Evolutionary conservation across 2,888 invertebrate genomes (phyloP), one percentile per base, ranked within the genome.

Genomic region (Taphrorychus bicolor): DNA sequence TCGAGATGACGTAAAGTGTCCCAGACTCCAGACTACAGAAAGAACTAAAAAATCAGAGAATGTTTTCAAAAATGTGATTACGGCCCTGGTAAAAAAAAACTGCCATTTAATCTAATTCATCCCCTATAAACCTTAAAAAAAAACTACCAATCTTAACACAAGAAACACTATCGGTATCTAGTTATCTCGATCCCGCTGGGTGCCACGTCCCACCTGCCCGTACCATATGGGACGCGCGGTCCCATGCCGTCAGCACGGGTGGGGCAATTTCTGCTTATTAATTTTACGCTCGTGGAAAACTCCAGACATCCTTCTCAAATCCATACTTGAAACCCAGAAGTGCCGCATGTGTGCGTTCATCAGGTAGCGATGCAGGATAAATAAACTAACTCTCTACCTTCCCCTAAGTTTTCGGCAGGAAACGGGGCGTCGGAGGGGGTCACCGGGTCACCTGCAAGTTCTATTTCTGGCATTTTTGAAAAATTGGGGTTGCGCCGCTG

Each of bases 151-250:
- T 32, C 48, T 48, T 57, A 40, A 59, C 32, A 42, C n/a, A n/a
- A 57, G 57, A 49, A 66, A 66, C 54, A 56, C 59, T 66, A 54
- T 66, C 66, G 49, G 60, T 60, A 66, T 45, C 59, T 60, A 60
- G 60, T 66, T 66, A 60, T 66, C 54, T 59, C 66, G 59, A 66
- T 59, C 49, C 45, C 41, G 16, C 41, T 24, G 56, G 32, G 21
- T 59, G 52, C 23, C 41, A 17, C 22, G 57, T 56, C 40, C 59
- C 66, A 66, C 61, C 66, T 66, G 66, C 61, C 61, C 45, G 66
- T 66, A 66, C 57, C 66, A 66, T 66, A 66, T 66, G 66, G 66
- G 48, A 66, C 66, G 52, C 64, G 64, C 52, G 40, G 40, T 56
- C 18, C 56, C 40, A 56, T 56, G 17, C 18, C 23, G 41, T 41